Conservation (phyloP, 2,888 invertebrate genomes). For the Marronus borbonicus region DNA sequence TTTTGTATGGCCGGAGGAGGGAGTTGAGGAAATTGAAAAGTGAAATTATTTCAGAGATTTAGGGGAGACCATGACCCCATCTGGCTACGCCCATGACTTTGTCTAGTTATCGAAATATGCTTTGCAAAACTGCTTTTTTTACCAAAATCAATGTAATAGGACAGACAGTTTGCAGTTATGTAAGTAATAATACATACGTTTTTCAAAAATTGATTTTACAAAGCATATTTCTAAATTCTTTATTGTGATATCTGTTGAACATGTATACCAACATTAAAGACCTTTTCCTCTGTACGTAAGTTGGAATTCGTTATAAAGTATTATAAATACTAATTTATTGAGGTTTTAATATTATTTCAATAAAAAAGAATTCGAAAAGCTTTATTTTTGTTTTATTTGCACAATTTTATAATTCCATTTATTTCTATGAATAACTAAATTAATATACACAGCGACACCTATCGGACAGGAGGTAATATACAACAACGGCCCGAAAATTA, state of each 20-base stretch:
- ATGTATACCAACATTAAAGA: neutral
- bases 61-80: too few relatives aligned
- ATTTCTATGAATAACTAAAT: too few relatives aligned
- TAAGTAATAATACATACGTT: too few relatives aligned
- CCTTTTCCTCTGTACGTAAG: neutral
- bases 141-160: neutral
- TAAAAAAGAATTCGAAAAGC: constrained; percentile 16
- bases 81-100: too few relatives aligned
- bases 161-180: too few relatives aligned
- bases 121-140: neutral
- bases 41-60: too few relatives aligned
- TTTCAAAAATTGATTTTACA: neutral
- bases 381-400: neutral
- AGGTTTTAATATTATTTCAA: constrained; percentile 40
- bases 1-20: too few relatives aligned
- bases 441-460: too few relatives aligned
- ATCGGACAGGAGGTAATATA: too few relatives aligned
- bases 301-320: neutral
- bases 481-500: too few relatives aligned
- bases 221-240: neutral
- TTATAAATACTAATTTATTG: neutral
- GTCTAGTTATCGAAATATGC: too few relatives aligned
- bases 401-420: neutral
- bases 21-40: too few relatives aligned
- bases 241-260: neutral